phyloP scores from a whole-genome alignment of 2,113 vertebrate genomes.

The Otis tarda region DNA sequence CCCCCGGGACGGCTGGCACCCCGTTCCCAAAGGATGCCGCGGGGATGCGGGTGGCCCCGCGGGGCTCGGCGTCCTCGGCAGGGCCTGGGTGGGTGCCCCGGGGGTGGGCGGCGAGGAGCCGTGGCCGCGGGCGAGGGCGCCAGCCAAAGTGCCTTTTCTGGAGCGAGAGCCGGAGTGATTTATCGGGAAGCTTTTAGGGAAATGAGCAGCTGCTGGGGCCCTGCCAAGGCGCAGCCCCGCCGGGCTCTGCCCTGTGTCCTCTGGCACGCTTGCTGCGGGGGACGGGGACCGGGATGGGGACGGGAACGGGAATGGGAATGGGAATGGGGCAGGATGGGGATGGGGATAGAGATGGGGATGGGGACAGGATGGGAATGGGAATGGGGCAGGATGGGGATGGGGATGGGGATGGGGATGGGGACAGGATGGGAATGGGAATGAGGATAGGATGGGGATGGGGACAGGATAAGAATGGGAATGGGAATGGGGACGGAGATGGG shows the following conservation, averaged over 20 bases:
- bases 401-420: neutral
- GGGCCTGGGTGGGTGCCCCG: neutral
- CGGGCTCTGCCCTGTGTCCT: conserved; percentile 48
- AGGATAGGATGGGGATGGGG: neutral
- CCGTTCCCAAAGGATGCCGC: neutral
- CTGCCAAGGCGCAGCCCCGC: conserved; percentile 30
- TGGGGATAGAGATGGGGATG: too few species aligned
- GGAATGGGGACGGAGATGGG: neutral
- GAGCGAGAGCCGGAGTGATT: conserved; percentile 22
- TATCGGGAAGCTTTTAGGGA: conserved; percentile 64
- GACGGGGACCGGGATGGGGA: neutral
- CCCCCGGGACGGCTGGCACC: neutral
- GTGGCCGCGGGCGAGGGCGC: accelerated
- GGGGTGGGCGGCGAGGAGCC: neutral
- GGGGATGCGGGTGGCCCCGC: accelerated
- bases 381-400: neutral
- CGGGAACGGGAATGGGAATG: neutral
- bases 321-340: neutral
- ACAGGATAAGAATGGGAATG: neutral
- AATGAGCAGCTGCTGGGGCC: conserved; percentile 56
- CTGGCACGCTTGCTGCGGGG: conserved; percentile 53
- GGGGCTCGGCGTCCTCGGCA: neutral
- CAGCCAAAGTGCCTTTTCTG: conserved; percentile 37
- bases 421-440: neutral
- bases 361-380: too few species aligned